Percentiles rank a stretch among this genome's conserved stretches.
phyloP scores from a whole-genome alignment of 2,797 vertebrate species.

The Salmo trutta region DNA sequence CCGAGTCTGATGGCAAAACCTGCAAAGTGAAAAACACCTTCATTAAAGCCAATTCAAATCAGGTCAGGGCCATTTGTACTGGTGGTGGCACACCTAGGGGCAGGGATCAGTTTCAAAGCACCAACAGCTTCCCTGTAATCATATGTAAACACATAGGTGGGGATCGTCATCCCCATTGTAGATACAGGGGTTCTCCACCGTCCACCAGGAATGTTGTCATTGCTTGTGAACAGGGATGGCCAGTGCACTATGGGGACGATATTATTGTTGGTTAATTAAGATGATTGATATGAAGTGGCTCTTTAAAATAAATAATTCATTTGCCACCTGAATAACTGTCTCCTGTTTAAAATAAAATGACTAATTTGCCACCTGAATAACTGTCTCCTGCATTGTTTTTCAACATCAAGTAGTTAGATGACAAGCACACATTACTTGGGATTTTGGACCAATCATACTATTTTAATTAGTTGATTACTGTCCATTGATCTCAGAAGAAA shows the following conservation, averaged over 20 bases:
- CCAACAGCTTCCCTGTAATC: conserved; percentile 34
- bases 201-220: conserved; percentile 31
- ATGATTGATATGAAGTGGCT: not conserved
- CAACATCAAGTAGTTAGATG: too few species aligned
- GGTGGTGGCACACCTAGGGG: conserved; percentile 7
- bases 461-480: too few species aligned
- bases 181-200: conserved; percentile 16
- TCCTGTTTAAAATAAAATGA: not conserved
- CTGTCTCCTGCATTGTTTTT: not conserved
- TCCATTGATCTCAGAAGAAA: too few species aligned
- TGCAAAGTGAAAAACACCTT: conserved; percentile 49
- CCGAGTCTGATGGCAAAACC: not conserved
- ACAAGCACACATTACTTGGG: too few species aligned
- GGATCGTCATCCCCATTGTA: conserved; percentile 23
- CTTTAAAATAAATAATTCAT: not conserved
- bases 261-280: not conserved
- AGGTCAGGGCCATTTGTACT: conserved; percentile 24
- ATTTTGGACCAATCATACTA: too few species aligned
- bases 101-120: not conserved
- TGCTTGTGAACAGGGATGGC: conserved; percentile 23
- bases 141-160: conserved; percentile 25
- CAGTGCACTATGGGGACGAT: conserved; percentile 39
- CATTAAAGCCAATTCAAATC: conserved; percentile 12
- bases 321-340: not conserved
- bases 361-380: not conserved